Evolutionary conservation across 2,113 vertebrate species (phyloP), one percentile per base, ranked within the genome.

Genomic region (Rafetus swinhoei): DNA sequence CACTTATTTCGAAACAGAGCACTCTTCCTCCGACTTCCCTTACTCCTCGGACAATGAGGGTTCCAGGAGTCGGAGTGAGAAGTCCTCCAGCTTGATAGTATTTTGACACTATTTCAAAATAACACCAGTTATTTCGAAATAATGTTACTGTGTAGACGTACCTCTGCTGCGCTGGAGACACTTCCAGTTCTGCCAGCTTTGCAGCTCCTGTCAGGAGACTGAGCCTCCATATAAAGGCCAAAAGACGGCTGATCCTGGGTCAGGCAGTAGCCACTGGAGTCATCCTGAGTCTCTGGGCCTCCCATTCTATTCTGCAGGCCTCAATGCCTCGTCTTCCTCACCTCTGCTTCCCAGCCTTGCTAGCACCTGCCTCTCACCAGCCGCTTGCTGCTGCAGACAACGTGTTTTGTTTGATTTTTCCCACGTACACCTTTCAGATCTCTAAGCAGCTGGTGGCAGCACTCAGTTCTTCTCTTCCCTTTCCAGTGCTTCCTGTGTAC

Each of bases 401-500:
- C 13, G 32, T n/a, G 32, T 69, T 7, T 5, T 7, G 3, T 69
- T 35, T 19, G 65, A 69, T 69, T 69, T 69, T n/a, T n/a, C 32
- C 65, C 18, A 7, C 19, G 32, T 35, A 69, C 16, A 9, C 16
- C 32, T 19, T 69, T n/a, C 65, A 69, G 3, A 13, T 32, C 27
- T 29, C 32, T 32, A 62, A 29, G 13, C 45, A 45, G 6, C 45
- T 45, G 6, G 45, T 45, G 9, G 27, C 60, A 14, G 27, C 60
- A 25, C 24, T 11, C 25, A 1, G 6, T 15, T n/a, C 62, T 18
- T 32, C 29, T 65, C 29, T 65, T 65, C 29, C 32, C 62, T 15
- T 18, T 65, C 62, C 9, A n/a, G 29, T 4, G 29, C 32, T 27
- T 60, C 53, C 9, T 0, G 0, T 7, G 32, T 32, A 2, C 39